Conservation (phyloP, 2,888 invertebrate species). For the Xylota sylvarum region DNA sequence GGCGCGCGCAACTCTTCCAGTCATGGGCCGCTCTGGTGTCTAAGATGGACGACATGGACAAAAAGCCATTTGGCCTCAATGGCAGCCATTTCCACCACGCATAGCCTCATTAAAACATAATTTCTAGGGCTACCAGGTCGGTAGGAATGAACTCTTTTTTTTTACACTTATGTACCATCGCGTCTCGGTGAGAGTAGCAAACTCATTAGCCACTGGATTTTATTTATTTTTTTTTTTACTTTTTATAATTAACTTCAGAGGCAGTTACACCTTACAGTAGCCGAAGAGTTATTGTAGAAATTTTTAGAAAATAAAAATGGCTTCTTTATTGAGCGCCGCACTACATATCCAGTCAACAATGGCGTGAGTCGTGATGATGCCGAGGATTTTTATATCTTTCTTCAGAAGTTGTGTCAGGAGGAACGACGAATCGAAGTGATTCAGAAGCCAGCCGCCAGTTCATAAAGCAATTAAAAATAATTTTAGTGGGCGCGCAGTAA, state of each 20-base stretch:
- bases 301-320: slow-evolving; percentile 40
- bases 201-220: slow-evolving; percentile 56
- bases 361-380: slow-evolving; percentile 44
- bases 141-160: no score
- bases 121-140: slow-evolving; percentile 43
- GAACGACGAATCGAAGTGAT: not conserved
- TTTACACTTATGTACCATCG: not conserved
- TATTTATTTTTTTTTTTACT: no score
- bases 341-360: slow-evolving; percentile 5
- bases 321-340: slow-evolving; percentile 43
- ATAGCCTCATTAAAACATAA: slow-evolving; percentile 63
- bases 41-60: slow-evolving; percentile 44
- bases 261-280: slow-evolving; percentile 47
- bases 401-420: slow-evolving; percentile 31
- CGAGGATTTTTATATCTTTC: slow-evolving; percentile 60
- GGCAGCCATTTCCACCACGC: slow-evolving; percentile 58
- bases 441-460: slow-evolving; percentile 18
- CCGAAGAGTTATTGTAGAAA: slow-evolving; percentile 59
- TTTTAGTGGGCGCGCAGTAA: slow-evolving; percentile 57
- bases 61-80: slow-evolving; percentile 52
- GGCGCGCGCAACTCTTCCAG: slow-evolving; percentile 20
- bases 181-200: slow-evolving; percentile 7
- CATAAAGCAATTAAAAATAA: slow-evolving; percentile 70
- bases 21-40: slow-evolving; percentile 3
- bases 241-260: slow-evolving; percentile 48